Evolutionary conservation across 2,797 vertebrate genomes (phyloP).

Genomic region (Leuciscus waleckii): DNA sequence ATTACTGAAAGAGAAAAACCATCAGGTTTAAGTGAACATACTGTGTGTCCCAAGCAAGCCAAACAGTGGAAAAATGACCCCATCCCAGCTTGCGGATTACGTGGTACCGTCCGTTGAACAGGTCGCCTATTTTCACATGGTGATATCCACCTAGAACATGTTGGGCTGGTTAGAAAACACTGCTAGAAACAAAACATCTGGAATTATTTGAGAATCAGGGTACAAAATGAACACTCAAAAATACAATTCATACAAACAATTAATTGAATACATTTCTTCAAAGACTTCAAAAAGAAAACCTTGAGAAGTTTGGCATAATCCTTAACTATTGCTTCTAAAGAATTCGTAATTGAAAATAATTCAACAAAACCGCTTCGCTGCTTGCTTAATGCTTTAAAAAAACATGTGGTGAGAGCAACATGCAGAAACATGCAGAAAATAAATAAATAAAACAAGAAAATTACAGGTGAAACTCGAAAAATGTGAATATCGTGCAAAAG

Average conservation of each 20-base stretch:
- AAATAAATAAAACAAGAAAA: too few species aligned
- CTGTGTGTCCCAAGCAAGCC: slow-evolving; percentile 98
- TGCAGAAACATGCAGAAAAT: too few species aligned
- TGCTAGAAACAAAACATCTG: neutral
- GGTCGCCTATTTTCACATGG: slow-evolving; percentile 95
- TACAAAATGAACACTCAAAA: neutral
- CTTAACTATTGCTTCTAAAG: neutral
- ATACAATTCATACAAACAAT: neutral
- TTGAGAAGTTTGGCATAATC: neutral
- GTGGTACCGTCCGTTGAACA: slow-evolving; percentile 93
- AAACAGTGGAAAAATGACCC: slow-evolving; percentile 99
- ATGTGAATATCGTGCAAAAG: too few species aligned
- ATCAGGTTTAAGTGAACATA: slow-evolving; percentile 73
- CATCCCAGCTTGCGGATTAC: slow-evolving; percentile 98
- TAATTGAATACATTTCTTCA: neutral
- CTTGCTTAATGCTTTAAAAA: too few species aligned
- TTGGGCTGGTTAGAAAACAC: neutral
- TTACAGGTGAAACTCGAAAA: too few species aligned
- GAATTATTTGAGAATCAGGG: neutral
- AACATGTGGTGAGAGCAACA: too few species aligned
- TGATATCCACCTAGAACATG: slow-evolving; percentile 88
- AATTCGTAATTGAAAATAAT: too few species aligned
- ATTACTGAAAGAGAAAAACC: neutral
- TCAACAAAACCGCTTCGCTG: too few species aligned
- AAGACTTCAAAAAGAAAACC: neutral